A percentile compares a stretch with the other conserved stretches of the same genome.
These are phyloP conservation scores for Pseudochaenichthys georgianus DNA, from an alignment of 2,797 vertebrate species.

Conservation along the genomic window DNA sequence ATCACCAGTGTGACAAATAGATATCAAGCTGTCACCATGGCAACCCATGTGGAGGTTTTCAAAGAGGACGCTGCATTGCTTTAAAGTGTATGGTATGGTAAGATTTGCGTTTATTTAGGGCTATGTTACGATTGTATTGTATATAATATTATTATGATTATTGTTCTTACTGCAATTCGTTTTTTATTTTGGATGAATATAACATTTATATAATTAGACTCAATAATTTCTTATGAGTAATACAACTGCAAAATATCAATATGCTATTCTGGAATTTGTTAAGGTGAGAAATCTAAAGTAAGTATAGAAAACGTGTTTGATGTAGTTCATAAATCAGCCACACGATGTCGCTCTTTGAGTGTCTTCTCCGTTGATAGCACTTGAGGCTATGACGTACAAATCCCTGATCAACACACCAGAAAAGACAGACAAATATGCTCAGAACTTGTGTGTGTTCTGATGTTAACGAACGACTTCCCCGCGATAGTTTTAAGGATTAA, in stretches of 20 bases:
- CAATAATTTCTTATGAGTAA: too few species aligned
- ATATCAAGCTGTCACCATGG: constrained; percentile 87
- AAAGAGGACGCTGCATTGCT: constrained; percentile 60
- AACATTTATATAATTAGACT: neutral
- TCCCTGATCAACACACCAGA: neutral
- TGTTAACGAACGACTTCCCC: neutral
- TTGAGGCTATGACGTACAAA: neutral
- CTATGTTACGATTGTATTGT: too few species aligned
- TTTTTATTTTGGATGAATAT: neutral
- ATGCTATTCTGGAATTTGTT: neutral
- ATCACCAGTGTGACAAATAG: constrained; percentile 90
- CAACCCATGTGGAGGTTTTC: constrained; percentile 81
- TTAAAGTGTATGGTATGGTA: constrained; percentile 20
- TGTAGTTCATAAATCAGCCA: constrained; percentile 78
- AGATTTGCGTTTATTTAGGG: neutral
- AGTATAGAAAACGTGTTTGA: neutral
- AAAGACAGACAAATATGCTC: neutral
- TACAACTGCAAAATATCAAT: neutral
- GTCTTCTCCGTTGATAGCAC: constrained; percentile 10
- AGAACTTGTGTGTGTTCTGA: neutral
- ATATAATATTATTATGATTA: neutral
- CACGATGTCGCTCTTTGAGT: constrained; percentile 89
- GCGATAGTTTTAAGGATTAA: neutral
- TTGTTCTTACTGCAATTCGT: neutral
- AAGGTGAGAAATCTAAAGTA: neutral